These are phyloP conservation scores for Acanthococcus lagerstroemiae DNA, from an alignment of 2,888 invertebrate genomes.

Conservation along the genomic window DNA sequence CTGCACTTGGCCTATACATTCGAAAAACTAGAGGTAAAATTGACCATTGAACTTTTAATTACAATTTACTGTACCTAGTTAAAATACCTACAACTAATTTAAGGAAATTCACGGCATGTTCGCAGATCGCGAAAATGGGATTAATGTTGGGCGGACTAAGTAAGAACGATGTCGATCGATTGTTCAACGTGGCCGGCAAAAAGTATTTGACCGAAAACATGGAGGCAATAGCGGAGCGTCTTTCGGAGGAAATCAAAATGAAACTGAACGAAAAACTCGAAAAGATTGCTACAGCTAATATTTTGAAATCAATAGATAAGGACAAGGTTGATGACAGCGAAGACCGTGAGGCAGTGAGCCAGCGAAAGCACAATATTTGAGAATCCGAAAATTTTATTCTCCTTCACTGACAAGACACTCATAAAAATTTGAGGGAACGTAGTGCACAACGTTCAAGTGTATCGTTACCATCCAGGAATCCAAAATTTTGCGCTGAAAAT, in stretches of 20 bases:
- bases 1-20: constrained; percentile 2
- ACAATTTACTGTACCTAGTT: neutral
- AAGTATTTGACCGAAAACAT: constrained; percentile 11
- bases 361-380: too few relatives aligned
- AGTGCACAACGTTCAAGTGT: too few relatives aligned
- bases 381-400: too few relatives aligned
- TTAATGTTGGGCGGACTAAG: constrained; percentile 4
- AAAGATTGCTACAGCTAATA: constrained; percentile 1
- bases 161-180: neutral
- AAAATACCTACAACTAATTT: neutral
- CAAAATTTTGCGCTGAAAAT: too few relatives aligned
- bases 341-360: too few relatives aligned
- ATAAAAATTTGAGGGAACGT: too few relatives aligned
- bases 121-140: constrained; percentile 2
- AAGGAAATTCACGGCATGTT: neutral
- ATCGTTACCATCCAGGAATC: too few relatives aligned
- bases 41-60: neutral
- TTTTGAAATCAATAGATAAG: neutral
- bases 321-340: too few relatives aligned
- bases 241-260: constrained; percentile 11
- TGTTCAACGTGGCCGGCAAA: constrained; percentile 8
- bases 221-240: neutral
- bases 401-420: too few relatives aligned
- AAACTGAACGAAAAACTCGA: constrained; percentile 9
- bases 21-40: neutral